Evolutionary conservation across 2,888 invertebrate species (phyloP).

Genomic region (Sisyra terminalis): DNA sequence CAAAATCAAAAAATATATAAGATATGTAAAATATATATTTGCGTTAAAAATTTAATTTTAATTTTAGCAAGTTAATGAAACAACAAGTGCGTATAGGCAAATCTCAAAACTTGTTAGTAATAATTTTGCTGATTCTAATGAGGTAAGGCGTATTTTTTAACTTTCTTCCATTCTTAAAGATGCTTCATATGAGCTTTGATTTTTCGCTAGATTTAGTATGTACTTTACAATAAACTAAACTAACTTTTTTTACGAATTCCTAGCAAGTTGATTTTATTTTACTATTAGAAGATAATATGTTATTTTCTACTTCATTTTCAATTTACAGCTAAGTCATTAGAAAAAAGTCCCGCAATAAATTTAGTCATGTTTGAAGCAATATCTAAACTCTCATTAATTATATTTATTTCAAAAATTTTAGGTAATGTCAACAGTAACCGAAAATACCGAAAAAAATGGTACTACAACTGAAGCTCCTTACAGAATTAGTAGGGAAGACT

Average conservation of each 20-base stretch:
- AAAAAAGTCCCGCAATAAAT: not conserved
- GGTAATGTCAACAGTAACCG: constrained; percentile 16
- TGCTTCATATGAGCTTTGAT: too few species aligned
- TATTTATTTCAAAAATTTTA: constrained; percentile 10
- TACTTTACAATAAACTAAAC: too few species aligned
- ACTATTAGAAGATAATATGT: too few species aligned
- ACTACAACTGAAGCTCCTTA: constrained; percentile 24
- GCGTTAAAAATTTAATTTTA: constrained; percentile 12
- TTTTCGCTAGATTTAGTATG: too few species aligned
- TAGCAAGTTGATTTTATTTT: not conserved
- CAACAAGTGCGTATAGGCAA: constrained; percentile 27
- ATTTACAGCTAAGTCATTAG: too few species aligned
- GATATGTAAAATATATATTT: too few species aligned
- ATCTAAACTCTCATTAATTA: not conserved
- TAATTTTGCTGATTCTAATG: constrained; percentile 25
- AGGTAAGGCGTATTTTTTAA: too few species aligned
- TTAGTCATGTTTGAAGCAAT: too few species aligned
- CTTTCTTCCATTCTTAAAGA: too few species aligned
- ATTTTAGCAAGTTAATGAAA: constrained; percentile 32
- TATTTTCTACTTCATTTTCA: too few species aligned
- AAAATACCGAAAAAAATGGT: constrained; percentile 19
- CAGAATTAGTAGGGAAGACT: constrained; percentile 24
- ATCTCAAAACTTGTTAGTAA: constrained; percentile 26
- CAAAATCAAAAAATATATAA: constrained; percentile 1
- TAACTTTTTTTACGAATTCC: not conserved